Percentiles rank a stretch among this genome's conserved stretches.
Conservation (phyloP, 1,140 invertebrate genomes). For the Harlomillsia oculata region DNA sequence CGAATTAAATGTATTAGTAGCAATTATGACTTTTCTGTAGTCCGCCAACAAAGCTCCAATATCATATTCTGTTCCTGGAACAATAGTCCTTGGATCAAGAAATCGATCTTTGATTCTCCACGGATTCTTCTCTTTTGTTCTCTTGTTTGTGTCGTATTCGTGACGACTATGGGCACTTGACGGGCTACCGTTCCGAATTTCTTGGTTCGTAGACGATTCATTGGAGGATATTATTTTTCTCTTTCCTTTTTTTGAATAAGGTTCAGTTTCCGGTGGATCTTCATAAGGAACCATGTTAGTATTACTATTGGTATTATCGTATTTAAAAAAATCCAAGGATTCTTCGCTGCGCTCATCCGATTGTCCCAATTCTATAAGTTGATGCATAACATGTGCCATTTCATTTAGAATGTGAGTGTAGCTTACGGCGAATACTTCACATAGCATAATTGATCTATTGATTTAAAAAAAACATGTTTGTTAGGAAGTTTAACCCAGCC, state of each 20-base stretch:
- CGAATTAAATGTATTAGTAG: background rate
- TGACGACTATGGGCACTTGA: no score
- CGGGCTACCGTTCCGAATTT: no score
- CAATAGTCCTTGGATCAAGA: background rate
- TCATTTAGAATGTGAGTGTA: background rate
- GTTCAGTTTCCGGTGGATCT: background rate
- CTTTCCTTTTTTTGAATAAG: background rate
- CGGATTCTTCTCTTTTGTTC: no score
- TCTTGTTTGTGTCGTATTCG: no score
- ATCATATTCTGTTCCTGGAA: constrained; percentile 1
- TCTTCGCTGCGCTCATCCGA: no score
- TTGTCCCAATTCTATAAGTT: constrained; percentile 1
- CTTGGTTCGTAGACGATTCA: no score
- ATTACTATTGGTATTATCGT: background rate
- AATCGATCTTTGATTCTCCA: no score
- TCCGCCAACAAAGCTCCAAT: background rate
- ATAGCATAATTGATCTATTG: background rate
- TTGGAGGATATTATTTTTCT: background rate
- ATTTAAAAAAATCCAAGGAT: no score
- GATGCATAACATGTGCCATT: background rate
- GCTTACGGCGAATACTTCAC: background rate
- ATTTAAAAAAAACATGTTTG: no score
- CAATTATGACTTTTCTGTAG: constrained; percentile 2
- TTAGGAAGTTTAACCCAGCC: no score
- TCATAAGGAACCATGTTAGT: background rate